Conservation (phyloP, 2,888 invertebrate species). For the Thecocarcelia acutangulata region DNA sequence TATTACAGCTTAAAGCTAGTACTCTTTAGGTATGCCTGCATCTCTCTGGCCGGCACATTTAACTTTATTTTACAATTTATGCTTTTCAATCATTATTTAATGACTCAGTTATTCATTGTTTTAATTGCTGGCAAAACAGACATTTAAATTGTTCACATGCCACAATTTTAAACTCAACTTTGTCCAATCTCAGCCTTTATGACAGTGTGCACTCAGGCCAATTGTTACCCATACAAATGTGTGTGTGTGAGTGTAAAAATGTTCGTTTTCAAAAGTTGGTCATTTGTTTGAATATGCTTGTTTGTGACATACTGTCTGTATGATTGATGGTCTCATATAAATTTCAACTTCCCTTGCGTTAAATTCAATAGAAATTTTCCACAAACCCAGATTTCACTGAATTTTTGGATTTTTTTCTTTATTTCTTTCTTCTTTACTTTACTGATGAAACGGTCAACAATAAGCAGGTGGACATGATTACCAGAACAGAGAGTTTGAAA, state of each 20-base stretch:
- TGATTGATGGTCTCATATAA: constrained; percentile 19
- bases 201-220: too few species aligned
- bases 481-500: neutral
- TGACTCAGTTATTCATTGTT: constrained; percentile 15
- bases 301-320: neutral
- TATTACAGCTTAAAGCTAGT: too few species aligned
- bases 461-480: neutral
- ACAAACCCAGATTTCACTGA: neutral
- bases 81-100: constrained; percentile 25
- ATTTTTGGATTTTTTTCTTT: neutral
- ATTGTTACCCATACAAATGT: neutral
- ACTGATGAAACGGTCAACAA: neutral
- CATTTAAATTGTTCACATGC: constrained; percentile 50
- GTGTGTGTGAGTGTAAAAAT: neutral
- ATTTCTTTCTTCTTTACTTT: too few species aligned
- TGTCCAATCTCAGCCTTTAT: neutral
- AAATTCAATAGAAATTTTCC: neutral
- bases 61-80: neutral
- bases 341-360: constrained; percentile 8
- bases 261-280: neutral
- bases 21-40: neutral
- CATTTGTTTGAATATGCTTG: neutral
- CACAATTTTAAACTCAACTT: constrained; percentile 43
- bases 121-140: constrained; percentile 32
- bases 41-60: neutral